A percentile compares a stretch with the other conserved stretches of the same genome.
phyloP scores from a whole-genome alignment of 2,888 invertebrate species.

The Hoplodrina ambigua region DNA sequence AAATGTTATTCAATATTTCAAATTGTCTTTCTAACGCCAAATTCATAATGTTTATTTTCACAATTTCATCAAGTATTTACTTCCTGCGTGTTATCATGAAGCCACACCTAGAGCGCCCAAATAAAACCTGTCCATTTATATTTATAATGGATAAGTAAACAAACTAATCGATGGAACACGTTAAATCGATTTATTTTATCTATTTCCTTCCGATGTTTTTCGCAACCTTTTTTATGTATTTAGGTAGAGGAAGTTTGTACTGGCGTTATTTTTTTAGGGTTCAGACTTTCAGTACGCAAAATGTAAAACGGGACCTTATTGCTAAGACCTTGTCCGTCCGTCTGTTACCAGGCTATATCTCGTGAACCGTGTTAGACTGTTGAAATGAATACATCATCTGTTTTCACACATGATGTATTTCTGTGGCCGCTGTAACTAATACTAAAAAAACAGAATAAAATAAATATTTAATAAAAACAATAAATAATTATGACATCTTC shows the following conservation, averaged over 20 bases:
- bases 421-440: no score
- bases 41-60: conserved; percentile 12
- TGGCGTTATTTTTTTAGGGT: conserved; percentile 8
- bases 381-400: no score
- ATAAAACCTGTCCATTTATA: conserved; percentile 30
- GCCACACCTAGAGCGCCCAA: conserved; percentile 43
- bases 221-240: conserved; percentile 23
- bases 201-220: conserved; percentile 56
- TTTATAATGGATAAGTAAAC: conserved; percentile 33
- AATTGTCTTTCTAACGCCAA: background rate
- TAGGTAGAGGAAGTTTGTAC: conserved; percentile 23
- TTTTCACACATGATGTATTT: no score
- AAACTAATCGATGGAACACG: conserved; percentile 36
- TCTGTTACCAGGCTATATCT: no score
- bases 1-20: no score
- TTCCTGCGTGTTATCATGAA: conserved; percentile 33
- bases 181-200: conserved; percentile 49
- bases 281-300: no score
- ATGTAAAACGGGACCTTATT: no score
- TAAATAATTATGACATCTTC: no score
- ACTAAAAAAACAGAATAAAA: no score
- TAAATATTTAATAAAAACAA: no score
- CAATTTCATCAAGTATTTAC: background rate
- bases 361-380: no score
- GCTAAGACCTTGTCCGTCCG: no score